Evolutionary conservation across 2,888 invertebrate genomes (phyloP), one percentile per base, ranked within the genome.

Genomic region (Cartodere bifasciata): DNA sequence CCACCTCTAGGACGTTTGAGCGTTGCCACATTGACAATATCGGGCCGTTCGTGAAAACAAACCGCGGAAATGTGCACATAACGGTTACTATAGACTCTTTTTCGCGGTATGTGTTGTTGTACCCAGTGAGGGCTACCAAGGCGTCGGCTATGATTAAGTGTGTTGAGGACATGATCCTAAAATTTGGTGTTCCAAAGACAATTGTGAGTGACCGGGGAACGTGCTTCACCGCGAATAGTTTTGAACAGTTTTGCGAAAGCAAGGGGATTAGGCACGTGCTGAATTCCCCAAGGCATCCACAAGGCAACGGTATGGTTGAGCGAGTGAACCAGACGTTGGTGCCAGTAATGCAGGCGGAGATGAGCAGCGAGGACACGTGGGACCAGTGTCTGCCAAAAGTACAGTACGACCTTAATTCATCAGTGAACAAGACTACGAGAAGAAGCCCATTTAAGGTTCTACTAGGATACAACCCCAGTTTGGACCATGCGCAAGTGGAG

Each of bases 71-170:
- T 27, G 26, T 23, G 25, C 40, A 49, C 16, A 31, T 49, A n/a
- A 28, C 48, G 10, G 48, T 49, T 2, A 16, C 36, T 13, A 28
- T 28, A 17, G 28, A 28, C 13, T 36, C 42, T 4, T 47, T 45
- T 28, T 44, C 47, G 5, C 46, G 47, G 32, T 50, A 27, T 28
- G 16, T 24, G 16, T 33, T 25, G 22, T 15, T 34, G n/a, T 27
- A 38, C 16, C 16, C 36, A n/a, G 30, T 32, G 13, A 15, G 14
- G 15, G 23, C 22, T 30, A 30, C 38, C 6, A 32, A 13, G 3
- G 24, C 22, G 2, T 9, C 23, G 27, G 10, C 29, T 23, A 28
- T 26, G 5, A 13, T 15, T 5, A 12, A 16, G 7, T 15, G 7
- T n/a, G 17, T 37, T 3, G 29, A 28, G 16, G 12, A 30, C 9